A percentile compares a stretch with the other conserved stretches of the same genome.
phyloP scores from a whole-genome alignment of 2,888 invertebrate genomes.

The Parnassius apollo region DNA sequence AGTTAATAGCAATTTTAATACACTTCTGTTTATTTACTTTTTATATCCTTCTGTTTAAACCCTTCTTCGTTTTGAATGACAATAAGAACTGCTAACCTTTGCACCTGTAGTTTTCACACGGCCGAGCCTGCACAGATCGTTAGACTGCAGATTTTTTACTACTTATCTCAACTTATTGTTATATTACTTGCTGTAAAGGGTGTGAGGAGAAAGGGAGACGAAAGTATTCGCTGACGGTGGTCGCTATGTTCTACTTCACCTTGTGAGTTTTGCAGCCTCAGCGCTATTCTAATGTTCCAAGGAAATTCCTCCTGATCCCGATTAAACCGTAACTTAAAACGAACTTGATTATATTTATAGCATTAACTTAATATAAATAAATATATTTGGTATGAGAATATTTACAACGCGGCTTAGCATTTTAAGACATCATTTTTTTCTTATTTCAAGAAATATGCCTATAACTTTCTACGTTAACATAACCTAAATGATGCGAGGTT shows the following conservation, averaged over 20 bases:
- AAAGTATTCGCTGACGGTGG: constrained; percentile 49
- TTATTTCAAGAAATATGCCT: no score
- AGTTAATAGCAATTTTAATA: neutral
- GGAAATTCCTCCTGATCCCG: constrained; percentile 43
- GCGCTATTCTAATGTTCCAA: constrained; percentile 40
- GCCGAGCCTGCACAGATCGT: constrained; percentile 17
- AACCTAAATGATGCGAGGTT: no score
- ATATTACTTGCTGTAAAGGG: constrained; percentile 43
- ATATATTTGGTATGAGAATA: no score
- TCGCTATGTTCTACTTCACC: constrained; percentile 42
- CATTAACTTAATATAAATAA: no score
- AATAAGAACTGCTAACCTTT: constrained; percentile 35
- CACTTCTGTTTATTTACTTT: no score
- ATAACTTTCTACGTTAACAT: no score
- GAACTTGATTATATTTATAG: constrained; percentile 2
- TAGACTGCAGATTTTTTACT: constrained; percentile 27
- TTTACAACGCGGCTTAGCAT: no score
- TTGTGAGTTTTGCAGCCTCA: constrained; percentile 43
- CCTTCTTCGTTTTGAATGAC: constrained; percentile 51
- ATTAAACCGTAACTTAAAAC: constrained; percentile 39
- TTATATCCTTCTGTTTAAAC: constrained; percentile 4
- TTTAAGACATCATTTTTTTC: no score
- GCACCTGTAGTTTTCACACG: constrained; percentile 28
- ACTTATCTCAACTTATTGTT: constrained; percentile 28
- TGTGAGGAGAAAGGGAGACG: constrained; percentile 34